These are phyloP conservation scores for Cliona cf. orientalis DNA, from an alignment of 37 sponge, comb jelly and placozoan genomes.

Conservation along the genomic window DNA sequence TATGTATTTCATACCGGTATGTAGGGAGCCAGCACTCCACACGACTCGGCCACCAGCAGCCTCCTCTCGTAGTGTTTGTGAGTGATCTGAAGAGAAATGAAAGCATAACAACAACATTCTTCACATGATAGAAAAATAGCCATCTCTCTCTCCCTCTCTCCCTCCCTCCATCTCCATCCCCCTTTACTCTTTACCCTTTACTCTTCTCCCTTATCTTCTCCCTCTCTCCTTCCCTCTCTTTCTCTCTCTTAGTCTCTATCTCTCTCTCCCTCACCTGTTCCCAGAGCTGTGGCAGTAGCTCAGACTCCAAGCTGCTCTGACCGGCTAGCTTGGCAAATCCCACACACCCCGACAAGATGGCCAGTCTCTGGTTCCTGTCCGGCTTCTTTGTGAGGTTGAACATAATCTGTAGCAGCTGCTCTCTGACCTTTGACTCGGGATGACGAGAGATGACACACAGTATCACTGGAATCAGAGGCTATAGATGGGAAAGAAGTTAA, in stretches of 20 bases:
- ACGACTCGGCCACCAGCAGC: slow-evolving; percentile 87
- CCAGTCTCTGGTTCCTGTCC: slow-evolving; percentile 75
- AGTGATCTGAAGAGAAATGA: slow-evolving; percentile 34
- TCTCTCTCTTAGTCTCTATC: too few relatives aligned
- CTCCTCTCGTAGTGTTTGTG: slow-evolving; percentile 80
- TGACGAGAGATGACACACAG: slow-evolving; percentile 73
- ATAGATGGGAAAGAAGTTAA: neutral
- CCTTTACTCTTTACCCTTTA: neutral
- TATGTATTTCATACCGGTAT: too few relatives aligned
- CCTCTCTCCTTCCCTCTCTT: neutral
- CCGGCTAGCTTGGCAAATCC: slow-evolving; percentile 82
- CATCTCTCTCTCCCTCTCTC: neutral
- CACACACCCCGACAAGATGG: slow-evolving; percentile 88
- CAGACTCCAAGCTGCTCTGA: slow-evolving; percentile 54
- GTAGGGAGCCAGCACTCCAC: slow-evolving; percentile 85
- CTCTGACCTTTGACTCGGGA: slow-evolving; percentile 67
- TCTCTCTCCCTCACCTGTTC: slow-evolving; percentile 68
- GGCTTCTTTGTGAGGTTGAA: slow-evolving; percentile 92
- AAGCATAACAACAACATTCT: neutral
- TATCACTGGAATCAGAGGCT: slow-evolving; percentile 79
- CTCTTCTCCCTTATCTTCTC: neutral
- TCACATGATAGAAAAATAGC: neutral
- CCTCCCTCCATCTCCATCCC: too few relatives aligned
- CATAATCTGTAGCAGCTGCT: slow-evolving; percentile 75
- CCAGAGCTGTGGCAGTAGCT: slow-evolving; percentile 95